These are phyloP conservation scores for Jordanella pulchra DNA, from an alignment of 2,797 vertebrate species.

Conservation along the genomic window DNA sequence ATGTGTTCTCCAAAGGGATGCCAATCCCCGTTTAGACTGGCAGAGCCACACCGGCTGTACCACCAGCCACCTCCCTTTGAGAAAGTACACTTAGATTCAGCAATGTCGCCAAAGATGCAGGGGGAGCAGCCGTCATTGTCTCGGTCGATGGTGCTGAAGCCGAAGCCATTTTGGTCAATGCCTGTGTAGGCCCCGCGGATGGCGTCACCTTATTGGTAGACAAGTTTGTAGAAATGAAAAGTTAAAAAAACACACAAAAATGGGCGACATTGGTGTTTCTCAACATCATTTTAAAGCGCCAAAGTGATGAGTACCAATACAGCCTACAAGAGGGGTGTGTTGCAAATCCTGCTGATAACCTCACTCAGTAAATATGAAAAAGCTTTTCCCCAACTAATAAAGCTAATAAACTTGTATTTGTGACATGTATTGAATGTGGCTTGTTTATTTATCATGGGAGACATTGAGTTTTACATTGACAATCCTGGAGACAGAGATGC, in stretches of 20 bases:
- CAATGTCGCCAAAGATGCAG: slow-evolving; percentile 61
- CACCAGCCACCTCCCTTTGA: slow-evolving; percentile 61
- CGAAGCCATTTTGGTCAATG: slow-evolving; percentile 65
- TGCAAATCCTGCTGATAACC: not conserved
- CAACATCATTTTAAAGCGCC: not conserved
- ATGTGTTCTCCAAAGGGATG: slow-evolving; percentile 35
- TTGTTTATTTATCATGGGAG: too few species aligned
- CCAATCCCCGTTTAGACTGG: slow-evolving; percentile 65
- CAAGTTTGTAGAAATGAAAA: not conserved
- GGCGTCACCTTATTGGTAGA: slow-evolving; percentile 55
- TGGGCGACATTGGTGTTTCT: not conserved
- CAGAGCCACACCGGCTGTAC: slow-evolving; percentile 73
- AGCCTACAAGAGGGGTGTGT: not conserved
- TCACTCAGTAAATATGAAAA: not conserved
- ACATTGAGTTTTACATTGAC: too few species aligned
- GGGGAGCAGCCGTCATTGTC: slow-evolving; percentile 69
- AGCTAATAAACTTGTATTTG: too few species aligned
- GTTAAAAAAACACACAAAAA: not conserved
- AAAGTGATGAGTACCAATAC: not conserved
- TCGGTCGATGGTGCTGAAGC: slow-evolving; percentile 70
- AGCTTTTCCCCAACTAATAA: too few species aligned
- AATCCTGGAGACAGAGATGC: too few species aligned
- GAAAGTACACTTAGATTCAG: slow-evolving; percentile 2
- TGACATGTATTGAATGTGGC: too few species aligned
- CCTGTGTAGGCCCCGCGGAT: slow-evolving; percentile 43